Conservation (phyloP, 1,140 invertebrate genomes). For the Coenobita brevimanus region DNA sequence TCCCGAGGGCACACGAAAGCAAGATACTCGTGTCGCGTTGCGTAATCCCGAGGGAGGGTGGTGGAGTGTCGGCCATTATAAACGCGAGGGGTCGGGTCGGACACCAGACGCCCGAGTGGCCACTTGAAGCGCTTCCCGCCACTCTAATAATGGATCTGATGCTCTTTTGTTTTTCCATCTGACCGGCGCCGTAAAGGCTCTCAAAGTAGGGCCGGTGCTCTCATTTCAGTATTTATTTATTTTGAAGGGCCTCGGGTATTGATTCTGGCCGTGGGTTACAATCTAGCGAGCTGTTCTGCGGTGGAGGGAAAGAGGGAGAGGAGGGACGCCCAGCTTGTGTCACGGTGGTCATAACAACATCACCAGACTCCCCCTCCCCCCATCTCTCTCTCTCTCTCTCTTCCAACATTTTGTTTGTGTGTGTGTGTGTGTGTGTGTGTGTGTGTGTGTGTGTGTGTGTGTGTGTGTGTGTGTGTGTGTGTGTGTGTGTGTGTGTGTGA, state of each 20-base stretch:
- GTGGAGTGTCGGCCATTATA: slow-evolving; percentile 12
- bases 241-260: slow-evolving; percentile 20
- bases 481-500: too few species aligned
- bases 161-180: slow-evolving; percentile 66
- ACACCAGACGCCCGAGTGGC: slow-evolving; percentile 63
- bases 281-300: slow-evolving; percentile 16
- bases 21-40: not conserved
- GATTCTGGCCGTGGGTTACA: slow-evolving; percentile 25
- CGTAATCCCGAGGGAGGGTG: not conserved
- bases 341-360: too few species aligned
- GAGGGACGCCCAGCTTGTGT: not conserved
- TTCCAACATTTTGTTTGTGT: too few species aligned
- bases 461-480: too few species aligned
- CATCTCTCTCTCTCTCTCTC: too few species aligned
- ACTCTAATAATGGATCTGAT: slow-evolving; percentile 66
- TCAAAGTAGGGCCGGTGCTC: slow-evolving; percentile 20
- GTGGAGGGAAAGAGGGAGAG: not conserved
- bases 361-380: too few species aligned
- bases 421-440: too few species aligned
- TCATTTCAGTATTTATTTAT: slow-evolving; percentile 50
- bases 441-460: too few species aligned
- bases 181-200: slow-evolving; percentile 59
- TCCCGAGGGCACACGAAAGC: not conserved
- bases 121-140: slow-evolving; percentile 63
- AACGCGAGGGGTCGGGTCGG: not conserved